These are phyloP conservation scores for Blera fallax DNA, from an alignment of 2,888 invertebrate species.

Conservation along the genomic window DNA sequence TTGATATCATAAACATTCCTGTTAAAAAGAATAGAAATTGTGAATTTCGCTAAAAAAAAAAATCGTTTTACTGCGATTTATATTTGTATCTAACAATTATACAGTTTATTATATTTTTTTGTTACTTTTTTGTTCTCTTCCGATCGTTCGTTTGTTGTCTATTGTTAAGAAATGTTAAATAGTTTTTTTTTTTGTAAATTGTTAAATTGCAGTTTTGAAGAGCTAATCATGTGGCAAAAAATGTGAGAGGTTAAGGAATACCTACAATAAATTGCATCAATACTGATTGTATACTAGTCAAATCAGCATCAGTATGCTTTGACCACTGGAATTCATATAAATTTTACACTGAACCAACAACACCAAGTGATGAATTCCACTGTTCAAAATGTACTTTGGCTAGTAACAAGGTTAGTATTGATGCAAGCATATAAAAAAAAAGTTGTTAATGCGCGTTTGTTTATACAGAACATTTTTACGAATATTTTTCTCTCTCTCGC, in stretches of 20 bases:
- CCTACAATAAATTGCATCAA: neutral
- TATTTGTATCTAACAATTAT: conserved; percentile 53
- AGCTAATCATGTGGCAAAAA: neutral
- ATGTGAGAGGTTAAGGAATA: neutral
- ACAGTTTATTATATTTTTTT: conserved; percentile 17
- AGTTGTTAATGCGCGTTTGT: conserved; percentile 64
- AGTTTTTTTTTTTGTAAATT: conserved; percentile 18
- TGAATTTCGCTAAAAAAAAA: conserved; percentile 62
- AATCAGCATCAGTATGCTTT: conserved; percentile 78
- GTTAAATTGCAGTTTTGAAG: conserved; percentile 11
- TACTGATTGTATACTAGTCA: conserved; percentile 40
- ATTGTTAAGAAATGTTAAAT: conserved; percentile 60
- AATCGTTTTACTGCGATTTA: conserved; percentile 29
- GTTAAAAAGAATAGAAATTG: conserved; percentile 61
- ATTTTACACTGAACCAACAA: conserved; percentile 15
- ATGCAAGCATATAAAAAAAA: conserved; percentile 24
- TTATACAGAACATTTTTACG: neutral
- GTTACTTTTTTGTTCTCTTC: conserved; percentile 21
- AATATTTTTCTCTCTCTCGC: conserved; percentile 8
- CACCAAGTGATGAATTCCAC: conserved; percentile 74
- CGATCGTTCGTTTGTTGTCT: conserved; percentile 59
- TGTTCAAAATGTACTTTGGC: conserved; percentile 74
- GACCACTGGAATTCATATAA: conserved; percentile 76
- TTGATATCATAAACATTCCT: conserved; percentile 71
- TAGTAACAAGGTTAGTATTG: neutral